Base-by-base conservation (phyloP, 2,888 invertebrate species). In the Chirona hameri region DNA sequence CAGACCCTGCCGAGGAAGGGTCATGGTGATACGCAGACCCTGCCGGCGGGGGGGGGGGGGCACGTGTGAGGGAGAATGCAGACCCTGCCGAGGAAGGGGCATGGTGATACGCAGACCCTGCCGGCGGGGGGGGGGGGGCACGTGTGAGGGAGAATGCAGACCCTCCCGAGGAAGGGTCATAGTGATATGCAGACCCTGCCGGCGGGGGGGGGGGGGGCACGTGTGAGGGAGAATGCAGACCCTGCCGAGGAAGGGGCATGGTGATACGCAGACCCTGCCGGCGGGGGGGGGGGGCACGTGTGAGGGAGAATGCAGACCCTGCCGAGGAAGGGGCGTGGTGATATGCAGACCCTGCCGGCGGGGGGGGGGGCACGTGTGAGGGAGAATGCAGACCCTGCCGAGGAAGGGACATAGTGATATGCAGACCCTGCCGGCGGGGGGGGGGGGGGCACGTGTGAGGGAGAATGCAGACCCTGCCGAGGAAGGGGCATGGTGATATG, bases 371-470 rank as follows among this genome's bases (percentile, higher is more conserved):
- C 52, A 52, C 15, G 52, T 52, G 15, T 1, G 39, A 7, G 39
- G 39, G 39, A 39, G 39, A 39, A 84, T 65, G 39, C 84, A 82
- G 81, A 69, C n/a, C 60, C 9, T n/a, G 60, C 21, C n/a, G n/a
- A n/a, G n/a, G n/a, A n/a, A n/a, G n/a, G n/a, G n/a, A n/a, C 90
- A 91, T 91, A 0, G 89, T 90, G 3, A 91, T 87, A 84, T 87
- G 89, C 69, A 91, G 85, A 5, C 87, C 88, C 89, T 90, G 84
- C 52, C 15, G 52, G 52, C 52, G 52, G 12, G 52, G 18, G 52
- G n/a, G n/a, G n/a, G n/a, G n/a, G 1, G 10, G 7, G 52, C 52
- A 52, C 15, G 52, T 52, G 15, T 1, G 39, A 7, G 39, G 39
- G 39, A 39, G 39, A 39, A 84, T 65, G 39, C 84, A 82, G 81